Conservation (phyloP, 2,888 invertebrate genomes). For the Drosophila yooni region DNA sequence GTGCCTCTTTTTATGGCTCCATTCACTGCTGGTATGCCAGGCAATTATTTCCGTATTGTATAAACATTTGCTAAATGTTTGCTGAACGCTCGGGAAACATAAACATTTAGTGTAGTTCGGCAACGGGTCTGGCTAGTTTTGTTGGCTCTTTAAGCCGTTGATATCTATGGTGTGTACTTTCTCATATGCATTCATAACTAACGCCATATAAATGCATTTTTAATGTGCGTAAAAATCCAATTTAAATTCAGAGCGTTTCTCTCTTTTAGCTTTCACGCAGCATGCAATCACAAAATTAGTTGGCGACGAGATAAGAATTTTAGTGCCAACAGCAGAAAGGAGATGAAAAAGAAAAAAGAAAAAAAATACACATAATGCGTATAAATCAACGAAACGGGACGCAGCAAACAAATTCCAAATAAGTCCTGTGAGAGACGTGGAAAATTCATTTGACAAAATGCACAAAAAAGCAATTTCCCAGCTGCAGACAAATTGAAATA, state of each 20-base stretch:
- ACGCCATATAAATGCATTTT: conserved; percentile 79
- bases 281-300: conserved; percentile 79
- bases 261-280: conserved; percentile 45
- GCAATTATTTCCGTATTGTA: conserved; percentile 71
- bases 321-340: conserved; percentile 51
- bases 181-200: conserved; percentile 80
- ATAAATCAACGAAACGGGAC: conserved; percentile 71
- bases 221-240: conserved; percentile 83
- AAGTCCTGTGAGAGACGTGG: conserved; percentile 76
- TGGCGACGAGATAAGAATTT: conserved; percentile 77
- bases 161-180: conserved; percentile 5
- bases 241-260: conserved; percentile 83
- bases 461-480: conserved; percentile 81
- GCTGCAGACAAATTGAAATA: conserved; percentile 82
- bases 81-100: conserved; percentile 77
- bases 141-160: conserved; percentile 16
- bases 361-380: conserved; percentile 61
- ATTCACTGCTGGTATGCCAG: conserved; percentile 57
- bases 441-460: conserved; percentile 82
- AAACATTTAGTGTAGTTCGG: conserved; percentile 74
- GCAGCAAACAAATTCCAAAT: conserved; percentile 76
- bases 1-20: conserved; percentile 61
- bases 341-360: conserved; percentile 5
- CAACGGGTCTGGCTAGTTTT: conserved; percentile 8
- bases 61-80: conserved; percentile 74